Percentiles rank a stretch among this genome's conserved stretches.
Evolutionary conservation across 2,797 vertebrate genomes (phyloP).

Genomic region (Scleropages formosus): DNA sequence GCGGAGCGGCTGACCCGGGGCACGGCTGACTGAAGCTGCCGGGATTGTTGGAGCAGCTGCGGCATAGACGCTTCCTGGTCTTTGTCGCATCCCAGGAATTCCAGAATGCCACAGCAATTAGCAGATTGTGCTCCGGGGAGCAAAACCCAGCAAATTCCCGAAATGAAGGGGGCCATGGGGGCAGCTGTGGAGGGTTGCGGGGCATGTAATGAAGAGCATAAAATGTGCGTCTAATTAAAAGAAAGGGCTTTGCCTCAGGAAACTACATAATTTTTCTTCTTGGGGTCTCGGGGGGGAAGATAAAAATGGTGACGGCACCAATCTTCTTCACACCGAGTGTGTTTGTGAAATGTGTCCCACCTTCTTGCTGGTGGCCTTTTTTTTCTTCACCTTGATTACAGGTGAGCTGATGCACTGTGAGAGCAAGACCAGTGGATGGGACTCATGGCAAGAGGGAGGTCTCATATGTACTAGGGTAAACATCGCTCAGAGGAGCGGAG

Average conservation of each 20-base stretch:
- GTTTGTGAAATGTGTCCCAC: neutral
- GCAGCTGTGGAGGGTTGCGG: neutral
- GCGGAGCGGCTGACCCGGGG: conserved; percentile 22
- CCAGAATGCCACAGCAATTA: conserved; percentile 3
- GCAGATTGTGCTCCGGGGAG: neutral
- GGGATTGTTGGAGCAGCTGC: neutral
- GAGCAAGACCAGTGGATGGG: neutral
- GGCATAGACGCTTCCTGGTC: neutral
- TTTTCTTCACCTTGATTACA: neutral
- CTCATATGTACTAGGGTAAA: neutral
- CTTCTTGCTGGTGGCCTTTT: neutral
- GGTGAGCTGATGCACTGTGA: neutral
- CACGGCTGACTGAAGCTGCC: neutral
- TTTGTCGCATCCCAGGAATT: neutral
- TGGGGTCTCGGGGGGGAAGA: neutral
- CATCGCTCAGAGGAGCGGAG: conserved; percentile 16
- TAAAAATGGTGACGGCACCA: neutral
- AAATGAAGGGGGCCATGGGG: neutral
- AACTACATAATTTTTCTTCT: neutral
- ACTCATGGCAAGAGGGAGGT: neutral
- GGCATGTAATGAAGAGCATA: neutral
- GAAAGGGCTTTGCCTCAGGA: conserved; percentile 11
- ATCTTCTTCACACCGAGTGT: neutral
- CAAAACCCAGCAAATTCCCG: too few species aligned
- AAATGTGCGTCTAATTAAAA: conserved; percentile 21